Base-by-base conservation (phyloP, 2,113 vertebrate genomes). In the Vulpes lagopus region DNA sequence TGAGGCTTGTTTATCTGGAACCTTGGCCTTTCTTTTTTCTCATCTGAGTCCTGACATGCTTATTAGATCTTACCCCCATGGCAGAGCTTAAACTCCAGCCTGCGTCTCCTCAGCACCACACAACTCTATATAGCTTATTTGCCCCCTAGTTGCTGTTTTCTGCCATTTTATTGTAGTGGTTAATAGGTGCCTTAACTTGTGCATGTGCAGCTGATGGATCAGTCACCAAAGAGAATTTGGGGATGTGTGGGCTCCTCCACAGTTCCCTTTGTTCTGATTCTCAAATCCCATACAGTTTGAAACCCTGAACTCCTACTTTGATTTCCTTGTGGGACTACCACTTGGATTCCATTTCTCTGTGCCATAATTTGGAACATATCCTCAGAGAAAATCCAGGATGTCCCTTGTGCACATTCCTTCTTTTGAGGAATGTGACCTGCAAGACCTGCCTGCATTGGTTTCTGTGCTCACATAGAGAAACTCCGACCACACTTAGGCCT, bases 291-390 rank as follows among this genome's bases (percentile, higher is more conserved):
- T 57, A 15, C 19, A 57, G 17, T 67, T 57, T 65, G 82, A 93
- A 53, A 38, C 32, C 30, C 16, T 85, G 32, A 64, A 53, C 32
- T 53, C 80, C 80, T 93, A 51, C 43, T 59, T 93, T 20, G 62
- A 30, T 84, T 51, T 93, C 65, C 69, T 76, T n/a, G 32, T 76
- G 62, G 43, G 69, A 76, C 57, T 85, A 25, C 57, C 32, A 23
- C 43, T 93, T 85, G 32, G 59, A 43, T 85, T 85, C 81, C 49
- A 92, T 62, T 93, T 85, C 17, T 59, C 49, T 87, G 27, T 94
- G 51, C 51, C 19, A 8, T 57, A 87, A 79, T 67, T 94, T 86
- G 71, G 71, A 86, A 93, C 76, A 86, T 65, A 49, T 1, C 25
- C 4, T 87, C 73, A 67, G 51, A 27, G 60, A 76, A 92, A 93